These are phyloP conservation scores for Leptinotarsa haldemani DNA, from an alignment of 2,888 invertebrate genomes.

Conservation along the genomic window DNA sequence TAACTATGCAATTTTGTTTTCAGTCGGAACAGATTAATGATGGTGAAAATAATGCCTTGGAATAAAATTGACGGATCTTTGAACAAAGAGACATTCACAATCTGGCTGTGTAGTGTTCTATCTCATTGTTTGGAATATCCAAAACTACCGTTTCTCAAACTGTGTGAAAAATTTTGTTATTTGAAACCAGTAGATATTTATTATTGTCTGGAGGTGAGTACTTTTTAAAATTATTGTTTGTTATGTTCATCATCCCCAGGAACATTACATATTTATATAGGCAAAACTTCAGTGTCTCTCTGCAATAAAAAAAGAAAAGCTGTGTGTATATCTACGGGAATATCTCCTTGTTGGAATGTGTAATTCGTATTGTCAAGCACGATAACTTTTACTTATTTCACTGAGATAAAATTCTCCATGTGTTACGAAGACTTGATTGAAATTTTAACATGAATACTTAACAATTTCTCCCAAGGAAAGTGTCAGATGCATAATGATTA, in stretches of 20 bases:
- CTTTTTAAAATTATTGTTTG: slow-evolving; percentile 36
- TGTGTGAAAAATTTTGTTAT: slow-evolving; percentile 73
- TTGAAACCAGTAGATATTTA: slow-evolving; percentile 75
- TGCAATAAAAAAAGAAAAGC: too few relatives aligned
- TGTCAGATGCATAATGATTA: too few relatives aligned
- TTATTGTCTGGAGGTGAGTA: slow-evolving; percentile 72
- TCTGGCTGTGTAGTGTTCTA: slow-evolving; percentile 76
- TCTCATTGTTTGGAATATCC: slow-evolving; percentile 74
- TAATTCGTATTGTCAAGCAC: too few relatives aligned
- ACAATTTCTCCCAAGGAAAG: too few relatives aligned
- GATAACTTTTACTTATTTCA: too few relatives aligned
- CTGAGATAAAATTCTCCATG: too few relatives aligned
- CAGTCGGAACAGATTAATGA: slow-evolving; percentile 33
- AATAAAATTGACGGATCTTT: slow-evolving; percentile 78
- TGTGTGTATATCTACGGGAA: too few relatives aligned
- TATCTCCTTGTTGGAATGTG: too few relatives aligned
- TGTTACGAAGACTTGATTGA: too few relatives aligned
- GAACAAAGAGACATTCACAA: slow-evolving; percentile 75
- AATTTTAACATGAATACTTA: too few relatives aligned
- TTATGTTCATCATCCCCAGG: background rate
- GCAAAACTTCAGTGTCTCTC: too few relatives aligned
- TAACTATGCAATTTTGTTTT: slow-evolving; percentile 24
- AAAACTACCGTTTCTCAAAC: slow-evolving; percentile 68
- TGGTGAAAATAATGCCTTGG: slow-evolving; percentile 73
- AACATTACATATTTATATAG: too few relatives aligned